Evolutionary conservation across 2,888 invertebrate species (phyloP).

Genomic region (Sphaeridia pumilis): DNA sequence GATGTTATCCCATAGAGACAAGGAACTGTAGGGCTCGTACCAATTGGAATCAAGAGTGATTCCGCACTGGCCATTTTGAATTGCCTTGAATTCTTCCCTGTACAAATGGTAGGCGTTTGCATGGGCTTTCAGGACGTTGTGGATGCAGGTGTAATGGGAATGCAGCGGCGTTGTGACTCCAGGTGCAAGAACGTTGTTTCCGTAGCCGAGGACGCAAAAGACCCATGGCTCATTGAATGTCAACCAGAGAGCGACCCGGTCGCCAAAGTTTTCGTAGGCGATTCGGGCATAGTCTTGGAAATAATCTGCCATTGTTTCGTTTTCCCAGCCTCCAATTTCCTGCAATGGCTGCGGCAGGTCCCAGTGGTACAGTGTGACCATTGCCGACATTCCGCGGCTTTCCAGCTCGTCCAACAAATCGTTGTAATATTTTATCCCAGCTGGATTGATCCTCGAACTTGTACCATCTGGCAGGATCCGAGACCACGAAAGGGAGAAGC

Average conservation of each 20-base stretch:
- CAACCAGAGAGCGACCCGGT: slow-evolving; percentile 16
- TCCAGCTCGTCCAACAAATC: slow-evolving; percentile 59
- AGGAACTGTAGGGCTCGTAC: slow-evolving; percentile 22
- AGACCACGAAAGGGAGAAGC: slow-evolving; percentile 44
- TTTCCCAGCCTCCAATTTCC: slow-evolving; percentile 17
- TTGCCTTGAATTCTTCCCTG: slow-evolving; percentile 44
- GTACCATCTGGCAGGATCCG: slow-evolving; percentile 41
- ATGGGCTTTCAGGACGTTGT: slow-evolving; percentile 53
- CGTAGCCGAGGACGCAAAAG: slow-evolving; percentile 48
- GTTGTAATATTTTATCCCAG: slow-evolving; percentile 64
- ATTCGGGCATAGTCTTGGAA: slow-evolving; percentile 17
- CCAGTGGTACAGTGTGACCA: slow-evolving; percentile 40
- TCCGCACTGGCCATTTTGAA: slow-evolving; percentile 32
- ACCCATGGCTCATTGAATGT: slow-evolving; percentile 23
- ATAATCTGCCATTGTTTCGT: slow-evolving; percentile 16
- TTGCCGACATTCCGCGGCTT: slow-evolving; percentile 47
- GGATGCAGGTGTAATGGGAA: slow-evolving; percentile 51
- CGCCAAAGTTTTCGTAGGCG: slow-evolving; percentile 14
- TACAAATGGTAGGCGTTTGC: slow-evolving; percentile 53
- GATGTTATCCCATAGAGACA: slow-evolving; percentile 13
- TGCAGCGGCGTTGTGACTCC: slow-evolving; percentile 45
- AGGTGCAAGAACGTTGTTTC: slow-evolving; percentile 41
- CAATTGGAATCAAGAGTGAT: slow-evolving; percentile 29
- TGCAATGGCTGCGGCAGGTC: slow-evolving; percentile 18
- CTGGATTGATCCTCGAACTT: slow-evolving; percentile 45